Base-by-base conservation (phyloP, 2,888 invertebrate species). In the Mesorhabditis spiculigera region DNA sequence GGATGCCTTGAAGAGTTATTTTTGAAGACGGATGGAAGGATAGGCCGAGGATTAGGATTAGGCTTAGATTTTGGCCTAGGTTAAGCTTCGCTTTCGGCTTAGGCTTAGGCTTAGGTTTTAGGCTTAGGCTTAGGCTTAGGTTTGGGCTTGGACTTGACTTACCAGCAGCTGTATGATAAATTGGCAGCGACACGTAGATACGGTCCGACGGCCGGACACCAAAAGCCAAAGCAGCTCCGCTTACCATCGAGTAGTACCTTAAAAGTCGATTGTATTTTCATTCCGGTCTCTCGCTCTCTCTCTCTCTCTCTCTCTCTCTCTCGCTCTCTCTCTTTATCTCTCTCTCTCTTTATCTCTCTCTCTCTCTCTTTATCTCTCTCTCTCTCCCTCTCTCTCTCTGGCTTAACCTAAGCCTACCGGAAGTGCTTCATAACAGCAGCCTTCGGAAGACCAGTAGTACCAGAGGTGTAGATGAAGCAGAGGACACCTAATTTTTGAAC, bases 371-470 rank as follows among this genome's bases (percentile, higher is more conserved):
- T 28, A 1, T 28, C 28, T 28, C 28, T 28, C 28, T 28, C 28
- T 28, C 28, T 28, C 28, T 28, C 28, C 3, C 28, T 28, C 28
- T 28, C 3, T 3, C 28, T 28, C 28, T 28, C 28, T 50, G 58
- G n/a, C 8, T 50, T 50, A n/a, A 13, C 1, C n/a, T 50, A 13
- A 10, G 2, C 58, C 58, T n/a, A 81, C 82, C 95, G 91, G 64
- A 93, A 92, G 84, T 94, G 92, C 28, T 93, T 93, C 83, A 98
- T 95, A 66, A 97, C 93, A 62, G 97, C 97, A 50, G 97, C 96
- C 87, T 97, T 98, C 0, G 97, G 96, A 73, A 96, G 87, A 5
- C 98, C 98, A 1, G 98, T 99, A 0, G 98, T 98, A 45, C 98
- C 98, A 63, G 95, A 96, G 0, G 98, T 99, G 87, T 94, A 98